Conservation (phyloP, 2,797 vertebrate species). For the Rhincodon typus region DNA sequence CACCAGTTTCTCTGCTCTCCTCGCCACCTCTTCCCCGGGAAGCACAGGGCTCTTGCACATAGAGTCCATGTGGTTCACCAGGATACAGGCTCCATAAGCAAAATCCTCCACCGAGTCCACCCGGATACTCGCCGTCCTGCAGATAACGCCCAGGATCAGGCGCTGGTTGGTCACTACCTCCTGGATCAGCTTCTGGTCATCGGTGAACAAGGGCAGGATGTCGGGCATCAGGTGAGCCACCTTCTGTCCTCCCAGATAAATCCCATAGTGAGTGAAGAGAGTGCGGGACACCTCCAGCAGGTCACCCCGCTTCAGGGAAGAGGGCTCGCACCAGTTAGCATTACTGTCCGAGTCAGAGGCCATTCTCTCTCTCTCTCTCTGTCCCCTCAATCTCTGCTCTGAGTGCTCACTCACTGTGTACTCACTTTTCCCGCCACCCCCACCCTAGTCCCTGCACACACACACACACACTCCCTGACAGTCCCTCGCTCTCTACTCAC, state of each 20-base stretch:
- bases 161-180: constrained; percentile 84
- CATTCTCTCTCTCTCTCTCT: background rate
- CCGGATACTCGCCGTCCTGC: constrained; percentile 75
- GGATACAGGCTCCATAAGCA: constrained; percentile 76
- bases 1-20: constrained; percentile 75
- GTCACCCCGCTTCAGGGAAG: constrained; percentile 74
- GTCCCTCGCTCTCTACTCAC: no score
- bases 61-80: constrained; percentile 80
- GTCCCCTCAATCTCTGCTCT: no score
- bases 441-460: no score
- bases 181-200: constrained; percentile 58
- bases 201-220: constrained; percentile 72
- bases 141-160: constrained; percentile 76
- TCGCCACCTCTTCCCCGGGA: constrained; percentile 73
- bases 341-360: constrained; percentile 40
- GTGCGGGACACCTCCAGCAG: constrained; percentile 85
- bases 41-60: constrained; percentile 66
- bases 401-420: no score
- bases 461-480: no score
- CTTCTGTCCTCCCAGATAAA: constrained; percentile 81
- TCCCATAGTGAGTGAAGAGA: constrained; percentile 92
- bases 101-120: constrained; percentile 87
- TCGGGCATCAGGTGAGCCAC: constrained; percentile 95
- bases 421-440: no score
- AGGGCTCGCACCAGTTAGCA: constrained; percentile 55